These are phyloP conservation scores for Metaphire vulgaris DNA, from an alignment of 1,140 invertebrate genomes.

Conservation along the genomic window DNA sequence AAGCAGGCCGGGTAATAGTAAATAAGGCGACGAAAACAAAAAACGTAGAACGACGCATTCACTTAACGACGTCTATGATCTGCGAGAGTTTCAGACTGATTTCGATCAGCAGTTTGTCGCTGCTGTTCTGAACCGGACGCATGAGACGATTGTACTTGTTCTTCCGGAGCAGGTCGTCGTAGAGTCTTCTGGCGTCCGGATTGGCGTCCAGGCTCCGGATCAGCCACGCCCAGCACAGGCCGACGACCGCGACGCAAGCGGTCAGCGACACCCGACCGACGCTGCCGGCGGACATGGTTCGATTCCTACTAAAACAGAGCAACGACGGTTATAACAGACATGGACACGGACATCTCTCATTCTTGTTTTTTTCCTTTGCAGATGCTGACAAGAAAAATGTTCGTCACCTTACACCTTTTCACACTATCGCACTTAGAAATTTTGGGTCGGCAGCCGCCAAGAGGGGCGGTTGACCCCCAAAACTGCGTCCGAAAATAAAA, in stretches of 20 bases:
- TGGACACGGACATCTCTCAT: no score
- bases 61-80: slow-evolving; percentile 92
- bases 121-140: slow-evolving; percentile 81
- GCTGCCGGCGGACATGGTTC: background rate
- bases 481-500: no score
- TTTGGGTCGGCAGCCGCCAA: no score
- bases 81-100: slow-evolving; percentile 54
- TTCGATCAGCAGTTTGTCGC: slow-evolving; percentile 55
- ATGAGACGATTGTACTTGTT: slow-evolving; percentile 94
- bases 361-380: background rate
- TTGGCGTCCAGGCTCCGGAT: background rate
- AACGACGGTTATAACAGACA: no score
- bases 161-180: slow-evolving; percentile 58
- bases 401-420: background rate
- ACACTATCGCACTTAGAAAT: background rate
- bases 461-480: no score
- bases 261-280: background rate
- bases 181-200: slow-evolving; percentile 27
- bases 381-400: background rate
- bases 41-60: background rate
- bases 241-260: background rate
- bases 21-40: background rate
- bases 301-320: background rate
- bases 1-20: background rate
- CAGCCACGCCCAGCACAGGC: background rate